These are phyloP conservation scores for Stercorarius parasiticus DNA, from an alignment of 2,113 vertebrate species.

Conservation along the genomic window DNA sequence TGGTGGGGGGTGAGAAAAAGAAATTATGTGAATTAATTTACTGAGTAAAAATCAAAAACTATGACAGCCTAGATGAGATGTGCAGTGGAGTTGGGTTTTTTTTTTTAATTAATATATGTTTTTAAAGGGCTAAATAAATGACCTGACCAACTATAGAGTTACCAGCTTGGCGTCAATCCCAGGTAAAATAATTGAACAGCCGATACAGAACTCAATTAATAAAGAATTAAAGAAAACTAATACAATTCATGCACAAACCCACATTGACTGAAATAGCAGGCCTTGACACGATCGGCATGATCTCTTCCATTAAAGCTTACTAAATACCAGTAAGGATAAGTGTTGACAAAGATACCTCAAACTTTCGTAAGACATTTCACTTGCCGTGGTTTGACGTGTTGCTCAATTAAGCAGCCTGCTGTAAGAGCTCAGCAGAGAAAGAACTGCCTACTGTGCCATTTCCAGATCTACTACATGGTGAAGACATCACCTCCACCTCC, in stretches of 20 bases:
- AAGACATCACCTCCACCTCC: rapidly evolving
- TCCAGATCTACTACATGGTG: rapidly evolving
- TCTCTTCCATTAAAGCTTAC: background rate
- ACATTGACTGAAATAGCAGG: background rate
- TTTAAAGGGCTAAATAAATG: background rate
- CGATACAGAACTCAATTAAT: background rate
- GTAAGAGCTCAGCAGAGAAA: background rate
- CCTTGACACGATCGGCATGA: background rate
- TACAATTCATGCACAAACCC: background rate
- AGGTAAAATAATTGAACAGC: background rate
- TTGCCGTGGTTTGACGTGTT: rapidly evolving
- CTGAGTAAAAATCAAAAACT: background rate
- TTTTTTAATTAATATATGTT: background rate
- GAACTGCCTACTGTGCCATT: background rate
- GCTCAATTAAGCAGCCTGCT: background rate
- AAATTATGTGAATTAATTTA: background rate
- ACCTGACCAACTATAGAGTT: background rate
- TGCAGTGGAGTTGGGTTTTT: no score
- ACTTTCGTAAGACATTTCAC: background rate
- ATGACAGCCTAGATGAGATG: background rate
- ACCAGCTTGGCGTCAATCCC: background rate
- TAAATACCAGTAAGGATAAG: background rate
- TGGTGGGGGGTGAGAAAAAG: background rate
- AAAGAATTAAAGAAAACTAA: background rate
- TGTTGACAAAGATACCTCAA: background rate